A percentile compares a stretch with the other conserved stretches of the same genome.
Conservation (phyloP, 2,888 invertebrate species). For the Drosophila subsilvestris region DNA sequence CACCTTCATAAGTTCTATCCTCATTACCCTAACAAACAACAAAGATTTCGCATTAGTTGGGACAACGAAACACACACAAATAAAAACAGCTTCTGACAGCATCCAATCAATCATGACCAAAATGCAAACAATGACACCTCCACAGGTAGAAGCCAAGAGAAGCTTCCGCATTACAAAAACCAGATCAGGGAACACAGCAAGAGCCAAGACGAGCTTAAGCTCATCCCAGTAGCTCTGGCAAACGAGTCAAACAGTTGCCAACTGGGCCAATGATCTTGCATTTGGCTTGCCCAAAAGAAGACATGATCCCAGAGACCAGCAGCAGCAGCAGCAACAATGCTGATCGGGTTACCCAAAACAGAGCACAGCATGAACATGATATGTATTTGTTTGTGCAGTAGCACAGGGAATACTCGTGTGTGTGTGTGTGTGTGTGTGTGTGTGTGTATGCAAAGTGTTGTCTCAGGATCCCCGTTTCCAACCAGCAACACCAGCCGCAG, state of each 20-base stretch:
- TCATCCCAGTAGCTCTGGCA: conserved; percentile 44
- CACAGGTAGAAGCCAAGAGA: conserved; percentile 24
- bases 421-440: too few relatives aligned
- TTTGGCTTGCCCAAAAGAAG: conserved; percentile 57
- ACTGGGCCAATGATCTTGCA: conserved; percentile 63
- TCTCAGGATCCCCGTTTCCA: conserved; percentile 1
- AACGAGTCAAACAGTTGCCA: conserved; percentile 64
- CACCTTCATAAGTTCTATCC: not conserved
- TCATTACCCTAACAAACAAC: not conserved
- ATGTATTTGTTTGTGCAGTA: conserved; percentile 50
- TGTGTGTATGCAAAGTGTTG: conserved; percentile 68
- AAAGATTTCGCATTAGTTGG: not conserved
- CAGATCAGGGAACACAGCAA: conserved; percentile 23
- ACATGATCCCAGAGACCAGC: conserved; percentile 49
- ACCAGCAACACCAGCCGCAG: conserved; percentile 12
- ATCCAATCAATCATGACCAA: conserved; percentile 62
- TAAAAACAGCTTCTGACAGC: not conserved
- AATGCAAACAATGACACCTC: conserved; percentile 61
- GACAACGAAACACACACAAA: not conserved
- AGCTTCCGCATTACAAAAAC: conserved; percentile 66
- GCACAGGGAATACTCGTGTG: conserved; percentile 58
- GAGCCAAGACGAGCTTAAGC: conserved; percentile 17
- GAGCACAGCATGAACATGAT: conserved; percentile 70
- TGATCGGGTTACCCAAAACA: conserved; percentile 51
- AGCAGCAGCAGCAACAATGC: conserved; percentile 27